Percentiles rank a stretch among this genome's conserved stretches.
Conservation (phyloP, 1,140 invertebrate genomes). For the Harpegnathos saltator region DNA sequence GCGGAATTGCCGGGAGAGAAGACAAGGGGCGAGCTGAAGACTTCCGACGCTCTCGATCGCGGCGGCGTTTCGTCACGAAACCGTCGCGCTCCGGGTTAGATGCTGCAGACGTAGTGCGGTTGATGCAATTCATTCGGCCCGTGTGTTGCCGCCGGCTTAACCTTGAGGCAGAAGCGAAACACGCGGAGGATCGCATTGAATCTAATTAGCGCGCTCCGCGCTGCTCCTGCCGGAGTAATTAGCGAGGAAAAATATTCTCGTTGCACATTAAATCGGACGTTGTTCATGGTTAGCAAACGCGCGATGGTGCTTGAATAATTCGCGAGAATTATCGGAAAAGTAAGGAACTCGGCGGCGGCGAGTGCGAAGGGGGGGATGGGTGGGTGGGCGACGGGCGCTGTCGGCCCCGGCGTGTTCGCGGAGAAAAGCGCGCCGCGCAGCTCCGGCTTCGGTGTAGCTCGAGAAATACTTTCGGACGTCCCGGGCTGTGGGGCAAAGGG, state of each 20-base stretch:
- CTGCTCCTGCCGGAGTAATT: conserved; percentile 39
- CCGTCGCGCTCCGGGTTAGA: not conserved
- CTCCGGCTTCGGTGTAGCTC: conserved; percentile 22
- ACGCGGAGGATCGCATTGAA: conserved; percentile 16
- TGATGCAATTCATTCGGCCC: not conserved
- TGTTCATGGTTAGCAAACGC: conserved; percentile 59
- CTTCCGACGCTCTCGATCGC: no score
- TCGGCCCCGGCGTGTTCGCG: conserved; percentile 14
- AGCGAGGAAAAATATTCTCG: conserved; percentile 36
- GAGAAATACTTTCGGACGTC: conserved; percentile 55
- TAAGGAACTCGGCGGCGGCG: conserved; percentile 26
- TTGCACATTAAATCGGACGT: conserved; percentile 54
- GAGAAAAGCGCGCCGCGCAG: conserved; percentile 47
- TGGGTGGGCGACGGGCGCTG: no score
- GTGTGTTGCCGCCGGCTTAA: not conserved
- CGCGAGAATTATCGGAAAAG: conserved; percentile 69
- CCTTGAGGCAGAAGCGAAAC: not conserved
- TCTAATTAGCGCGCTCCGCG: conserved; percentile 20
- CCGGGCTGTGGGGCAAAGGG: conserved; percentile 1
- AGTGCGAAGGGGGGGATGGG: no score
- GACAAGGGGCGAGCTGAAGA: no score
- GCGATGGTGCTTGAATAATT: conserved; percentile 66
- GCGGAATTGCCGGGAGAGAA: no score
- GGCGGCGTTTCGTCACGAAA: not conserved
- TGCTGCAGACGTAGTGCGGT: not conserved